Base-by-base conservation (phyloP, 2,113 vertebrate genomes). In the Clarias macrocephalus region DNA sequence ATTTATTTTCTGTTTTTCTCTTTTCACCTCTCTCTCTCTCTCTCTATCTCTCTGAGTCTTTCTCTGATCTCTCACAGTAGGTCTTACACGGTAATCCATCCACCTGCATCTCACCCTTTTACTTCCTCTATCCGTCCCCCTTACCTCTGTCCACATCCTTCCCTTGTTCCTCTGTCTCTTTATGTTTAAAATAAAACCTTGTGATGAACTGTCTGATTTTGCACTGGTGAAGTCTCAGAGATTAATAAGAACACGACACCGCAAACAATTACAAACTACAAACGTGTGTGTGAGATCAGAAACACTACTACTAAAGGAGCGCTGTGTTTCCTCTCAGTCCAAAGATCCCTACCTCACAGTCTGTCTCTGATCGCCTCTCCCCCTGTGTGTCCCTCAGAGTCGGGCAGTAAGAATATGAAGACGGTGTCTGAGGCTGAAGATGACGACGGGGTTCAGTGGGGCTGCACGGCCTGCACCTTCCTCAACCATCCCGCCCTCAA, bases 401-500 rank as follows among this genome's bases (percentile, higher is more conserved):
- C 96, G 86, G 95, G 95, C 92, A 94, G 95, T 91, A 97, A 96
- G 95, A 94, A 93, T 86, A 93, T 94, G 94, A 98, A 97, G 96
- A 94, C 96, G 92, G 88, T 93, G 87, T 92, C 95, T 88, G 97
- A 97, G 89, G 91, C 95, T 87, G 98, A 99, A 90, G 98, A 99
- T 89, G 98, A 99, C 16, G 98, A 99, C 92, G 98, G 97, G 72
- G 94, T 95, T 93, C 97, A 97, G 92, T 99, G 98, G 98, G 98
- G 93, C 93, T 99, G 98, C 94, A 99, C 96, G 8, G 97, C 97
- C 94, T 99, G 98, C 97, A 99, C 98, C 94, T 99, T 99, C 95
- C 96, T 99, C 94, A 99, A 99, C 93, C 98, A 99, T 85, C 98
- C 98, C 0, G 97, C 97, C 95, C 96, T 99, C 94, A 97, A 97